Conservation (phyloP, 1,140 invertebrate genomes). For the Drosophila kepulauana region DNA sequence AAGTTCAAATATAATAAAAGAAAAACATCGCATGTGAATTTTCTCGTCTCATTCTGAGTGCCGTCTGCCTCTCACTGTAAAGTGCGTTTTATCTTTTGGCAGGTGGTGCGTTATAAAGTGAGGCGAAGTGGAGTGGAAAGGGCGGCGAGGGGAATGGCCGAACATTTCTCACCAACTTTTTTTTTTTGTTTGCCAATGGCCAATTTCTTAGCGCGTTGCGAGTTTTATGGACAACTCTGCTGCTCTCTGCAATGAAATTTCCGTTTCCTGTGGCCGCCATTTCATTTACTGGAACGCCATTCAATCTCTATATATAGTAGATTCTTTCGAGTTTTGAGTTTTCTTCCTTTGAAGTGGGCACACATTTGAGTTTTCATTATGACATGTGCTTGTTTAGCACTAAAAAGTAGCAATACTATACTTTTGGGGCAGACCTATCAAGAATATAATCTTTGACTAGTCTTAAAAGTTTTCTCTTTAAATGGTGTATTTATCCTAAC, state of each 20-base stretch:
- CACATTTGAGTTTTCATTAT: slow-evolving; percentile 7
- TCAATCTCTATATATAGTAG: background rate
- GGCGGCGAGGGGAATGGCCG: background rate
- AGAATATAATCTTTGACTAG: too few relatives aligned
- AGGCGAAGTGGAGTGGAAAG: background rate
- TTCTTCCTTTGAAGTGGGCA: background rate
- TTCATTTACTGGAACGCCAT: slow-evolving; percentile 45
- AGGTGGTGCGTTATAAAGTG: slow-evolving; percentile 36
- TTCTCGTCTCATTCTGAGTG: slow-evolving; percentile 7
- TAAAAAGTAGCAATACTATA: background rate
- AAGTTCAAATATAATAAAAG: slow-evolving; percentile 80
- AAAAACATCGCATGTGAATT: slow-evolving; percentile 57
- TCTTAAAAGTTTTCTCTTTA: background rate
- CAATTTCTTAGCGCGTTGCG: slow-evolving; percentile 51
- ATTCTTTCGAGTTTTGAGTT: slow-evolving; percentile 16
- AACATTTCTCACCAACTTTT: slow-evolving; percentile 32
- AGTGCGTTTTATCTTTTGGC: slow-evolving; percentile 79
- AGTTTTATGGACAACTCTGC: slow-evolving; percentile 52
- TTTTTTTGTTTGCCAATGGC: slow-evolving; percentile 34
- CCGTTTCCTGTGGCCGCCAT: slow-evolving; percentile 54
- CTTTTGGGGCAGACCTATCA: too few relatives aligned
- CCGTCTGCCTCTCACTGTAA: slow-evolving; percentile 34
- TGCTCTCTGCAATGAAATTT: slow-evolving; percentile 39
- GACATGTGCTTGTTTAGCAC: background rate
- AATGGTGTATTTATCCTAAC: background rate